Evolutionary conservation across 2,888 invertebrate genomes (phyloP).

Genomic region (Falcaria lacertinaria): DNA sequence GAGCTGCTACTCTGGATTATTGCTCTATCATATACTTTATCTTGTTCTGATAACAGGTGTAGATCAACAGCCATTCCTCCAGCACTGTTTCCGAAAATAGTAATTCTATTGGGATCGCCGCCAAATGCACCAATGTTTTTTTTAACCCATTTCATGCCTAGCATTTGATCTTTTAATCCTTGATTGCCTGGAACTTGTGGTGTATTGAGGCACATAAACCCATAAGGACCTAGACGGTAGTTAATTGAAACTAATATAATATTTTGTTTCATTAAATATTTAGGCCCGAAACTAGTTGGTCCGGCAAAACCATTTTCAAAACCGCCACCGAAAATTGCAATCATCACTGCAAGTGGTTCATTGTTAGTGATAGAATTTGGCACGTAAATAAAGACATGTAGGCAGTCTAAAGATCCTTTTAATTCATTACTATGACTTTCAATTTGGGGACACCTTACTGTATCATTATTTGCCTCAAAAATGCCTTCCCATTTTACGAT

Average conservation of each 20-base stretch:
- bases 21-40: no score
- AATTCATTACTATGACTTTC: conserved; percentile 22
- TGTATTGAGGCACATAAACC: conserved; percentile 50
- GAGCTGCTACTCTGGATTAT: conserved; percentile 39
- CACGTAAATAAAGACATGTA: conserved; percentile 44
- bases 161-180: no score
- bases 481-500: no score
- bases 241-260: conserved; percentile 46
- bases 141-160: no score
- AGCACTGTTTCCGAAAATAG: no score
- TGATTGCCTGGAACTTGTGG: no score
- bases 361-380: conserved; percentile 32
- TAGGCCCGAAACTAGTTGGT: conserved; percentile 32
- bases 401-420: no score
- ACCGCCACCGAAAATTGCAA: conserved; percentile 46
- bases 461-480: conserved; percentile 43
- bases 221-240: conserved; percentile 51
- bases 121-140: no score
- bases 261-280: conserved; percentile 40
- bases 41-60: no score
- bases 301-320: conserved; percentile 29
- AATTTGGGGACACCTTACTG: conserved; percentile 45
- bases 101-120: no score
- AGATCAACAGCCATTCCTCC: no score
- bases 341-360: conserved; percentile 43